phyloP scores from a whole-genome alignment of 2,113 vertebrate species.

The Morone chrysops region DNA sequence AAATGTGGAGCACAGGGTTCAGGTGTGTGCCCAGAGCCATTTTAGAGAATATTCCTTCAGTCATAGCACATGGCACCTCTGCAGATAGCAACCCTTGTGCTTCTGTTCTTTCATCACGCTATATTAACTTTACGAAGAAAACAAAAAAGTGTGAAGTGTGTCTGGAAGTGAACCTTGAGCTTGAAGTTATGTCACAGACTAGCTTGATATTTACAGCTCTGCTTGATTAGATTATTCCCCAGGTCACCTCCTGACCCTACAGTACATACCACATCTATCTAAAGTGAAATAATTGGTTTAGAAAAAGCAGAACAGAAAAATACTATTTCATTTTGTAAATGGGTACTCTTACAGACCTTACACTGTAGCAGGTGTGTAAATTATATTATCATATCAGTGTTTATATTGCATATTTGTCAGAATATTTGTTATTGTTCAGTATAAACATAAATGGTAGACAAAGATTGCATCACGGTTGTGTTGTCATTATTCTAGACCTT shows the following conservation, averaged over 20 bases:
- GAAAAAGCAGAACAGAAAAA: neutral
- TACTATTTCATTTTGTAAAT: constrained; percentile 3
- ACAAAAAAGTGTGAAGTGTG: neutral
- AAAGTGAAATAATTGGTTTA: constrained; percentile 10
- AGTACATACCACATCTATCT: neutral
- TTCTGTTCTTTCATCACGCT: constrained; percentile 66
- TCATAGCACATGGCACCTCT: constrained; percentile 70
- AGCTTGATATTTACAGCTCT: constrained; percentile 1
- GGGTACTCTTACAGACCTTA: neutral
- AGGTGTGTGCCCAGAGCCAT: constrained; percentile 76
- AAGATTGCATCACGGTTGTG: constrained; percentile 24
- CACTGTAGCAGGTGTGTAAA: neutral
- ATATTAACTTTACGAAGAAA: constrained; percentile 40
- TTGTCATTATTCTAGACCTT: constrained; percentile 22
- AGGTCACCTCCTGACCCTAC: constrained; percentile 7
- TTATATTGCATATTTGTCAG: neutral
- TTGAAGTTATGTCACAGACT: constrained; percentile 13
- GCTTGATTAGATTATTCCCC: constrained; percentile 10
- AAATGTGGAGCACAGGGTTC: constrained; percentile 67
- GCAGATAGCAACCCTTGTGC: constrained; percentile 39
- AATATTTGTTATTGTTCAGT: constrained; percentile 6
- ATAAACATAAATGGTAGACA: constrained; percentile 22
- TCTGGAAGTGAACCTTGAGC: constrained; percentile 35
- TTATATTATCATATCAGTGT: neutral
- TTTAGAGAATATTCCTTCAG: constrained; percentile 63